Conservation (phyloP, 2,888 invertebrate species). For the Agrypnus murinus region DNA sequence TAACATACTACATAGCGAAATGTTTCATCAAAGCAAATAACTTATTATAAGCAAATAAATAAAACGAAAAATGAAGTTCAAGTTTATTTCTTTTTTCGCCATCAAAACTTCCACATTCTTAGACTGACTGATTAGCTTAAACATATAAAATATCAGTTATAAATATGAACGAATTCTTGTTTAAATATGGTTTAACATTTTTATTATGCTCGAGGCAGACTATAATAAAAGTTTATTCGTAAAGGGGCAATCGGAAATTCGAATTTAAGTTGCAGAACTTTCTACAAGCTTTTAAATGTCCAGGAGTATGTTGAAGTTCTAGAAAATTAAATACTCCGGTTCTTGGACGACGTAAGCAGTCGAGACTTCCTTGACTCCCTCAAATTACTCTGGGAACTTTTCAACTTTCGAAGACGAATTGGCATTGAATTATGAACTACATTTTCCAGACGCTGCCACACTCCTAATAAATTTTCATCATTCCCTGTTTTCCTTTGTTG, state of each 20-base stretch:
- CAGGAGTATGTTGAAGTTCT: slow-evolving; percentile 19
- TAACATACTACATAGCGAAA: no score
- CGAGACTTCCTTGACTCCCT: not conserved
- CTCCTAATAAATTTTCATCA: slow-evolving; percentile 21
- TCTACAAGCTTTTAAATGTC: slow-evolving; percentile 22
- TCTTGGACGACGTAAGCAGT: not conserved
- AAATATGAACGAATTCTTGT: no score
- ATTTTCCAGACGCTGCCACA: slow-evolving; percentile 16
- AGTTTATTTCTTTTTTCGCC: no score
- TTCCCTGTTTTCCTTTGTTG: slow-evolving; percentile 5
- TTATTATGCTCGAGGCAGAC: slow-evolving; percentile 4
- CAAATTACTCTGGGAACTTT: slow-evolving; percentile 14
- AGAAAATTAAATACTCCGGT: slow-evolving; percentile 20
- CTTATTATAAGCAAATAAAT: no score
- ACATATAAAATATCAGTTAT: no score
- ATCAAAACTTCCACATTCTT: no score
- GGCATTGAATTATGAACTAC: slow-evolving; percentile 25
- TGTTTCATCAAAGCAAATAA: no score
- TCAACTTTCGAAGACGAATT: slow-evolving; percentile 18
- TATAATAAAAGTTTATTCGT: slow-evolving; percentile 22
- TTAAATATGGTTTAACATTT: no score
- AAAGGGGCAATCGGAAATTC: slow-evolving; percentile 21
- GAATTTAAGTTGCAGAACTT: slow-evolving; percentile 19
- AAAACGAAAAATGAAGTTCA: no score
- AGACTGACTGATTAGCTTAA: no score